These are phyloP conservation scores for Sebastolobus altivelis DNA, from an alignment of 2,797 vertebrate species.

Conservation along the genomic window DNA sequence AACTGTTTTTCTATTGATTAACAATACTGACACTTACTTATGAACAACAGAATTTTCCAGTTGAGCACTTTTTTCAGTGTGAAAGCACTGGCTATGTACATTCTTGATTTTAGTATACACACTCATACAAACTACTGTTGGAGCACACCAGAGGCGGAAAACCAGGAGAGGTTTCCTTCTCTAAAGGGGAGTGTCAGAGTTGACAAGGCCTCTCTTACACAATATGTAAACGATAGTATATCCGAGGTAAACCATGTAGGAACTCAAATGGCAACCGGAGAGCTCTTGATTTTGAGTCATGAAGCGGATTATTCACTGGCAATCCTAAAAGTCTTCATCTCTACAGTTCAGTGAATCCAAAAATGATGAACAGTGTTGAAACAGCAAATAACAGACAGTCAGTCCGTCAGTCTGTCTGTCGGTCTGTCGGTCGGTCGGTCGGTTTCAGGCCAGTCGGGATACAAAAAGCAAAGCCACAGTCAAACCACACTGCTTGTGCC, in stretches of 20 bases:
- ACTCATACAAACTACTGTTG: conserved; percentile 84
- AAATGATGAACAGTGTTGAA: conserved; percentile 75
- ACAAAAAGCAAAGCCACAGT: conserved; percentile 85
- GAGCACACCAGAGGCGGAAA: conserved; percentile 78
- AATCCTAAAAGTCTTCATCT: conserved; percentile 64
- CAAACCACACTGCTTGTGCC: conserved; percentile 99
- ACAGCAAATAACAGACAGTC: conserved; percentile 70
- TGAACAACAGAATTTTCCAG: conserved; percentile 84
- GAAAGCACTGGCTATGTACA: conserved; percentile 89
- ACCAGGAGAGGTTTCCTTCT: conserved; percentile 69
- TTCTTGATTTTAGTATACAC: conserved; percentile 84
- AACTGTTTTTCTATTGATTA: conserved; percentile 86
- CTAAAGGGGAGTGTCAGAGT: conserved; percentile 81
- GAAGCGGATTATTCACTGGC: conserved; percentile 64
- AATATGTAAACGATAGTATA: conserved; percentile 85
- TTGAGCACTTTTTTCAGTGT: conserved; percentile 85
- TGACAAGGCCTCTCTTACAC: conserved; percentile 86
- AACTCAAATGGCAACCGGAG: conserved; percentile 79
- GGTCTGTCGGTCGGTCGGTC: conserved; percentile 26
- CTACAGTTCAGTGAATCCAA: conserved; percentile 60
- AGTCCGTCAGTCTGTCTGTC: conserved; percentile 17
- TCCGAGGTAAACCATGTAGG: conserved; percentile 82
- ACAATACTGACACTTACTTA: conserved; percentile 87
- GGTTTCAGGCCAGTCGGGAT: conserved; percentile 66
- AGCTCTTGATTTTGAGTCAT: conserved; percentile 72